These are phyloP conservation scores for Argyrosomus japonicus DNA, from an alignment of 2,113 vertebrate species.

Conservation along the genomic window DNA sequence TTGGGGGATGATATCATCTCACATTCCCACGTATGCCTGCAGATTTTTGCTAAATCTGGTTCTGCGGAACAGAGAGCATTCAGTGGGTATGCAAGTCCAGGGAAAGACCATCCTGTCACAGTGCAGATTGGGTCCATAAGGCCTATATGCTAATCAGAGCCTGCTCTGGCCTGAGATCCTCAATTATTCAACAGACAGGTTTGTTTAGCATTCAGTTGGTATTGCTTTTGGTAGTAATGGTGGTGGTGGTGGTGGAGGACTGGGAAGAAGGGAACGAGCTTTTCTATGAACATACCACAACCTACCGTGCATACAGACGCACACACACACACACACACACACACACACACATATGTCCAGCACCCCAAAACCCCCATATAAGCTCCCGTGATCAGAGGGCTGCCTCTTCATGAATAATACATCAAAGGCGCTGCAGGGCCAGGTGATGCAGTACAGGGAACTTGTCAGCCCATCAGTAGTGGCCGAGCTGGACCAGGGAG, in stretches of 20 bases:
- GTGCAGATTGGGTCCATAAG: slow-evolving; percentile 83
- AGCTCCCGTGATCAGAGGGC: slow-evolving; percentile 72
- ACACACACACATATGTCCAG: slow-evolving; percentile 1
- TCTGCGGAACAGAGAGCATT: slow-evolving; percentile 17
- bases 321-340: slow-evolving; percentile 1
- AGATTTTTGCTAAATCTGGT: slow-evolving; percentile 15
- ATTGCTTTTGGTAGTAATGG: slow-evolving; percentile 76
- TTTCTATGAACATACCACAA: slow-evolving; percentile 41
- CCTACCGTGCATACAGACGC: slow-evolving; percentile 7
- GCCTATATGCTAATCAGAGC: slow-evolving; percentile 81
- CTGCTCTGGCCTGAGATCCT: slow-evolving; percentile 75
- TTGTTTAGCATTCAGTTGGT: slow-evolving; percentile 85
- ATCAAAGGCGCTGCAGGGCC: slow-evolving; percentile 80
- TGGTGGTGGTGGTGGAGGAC: slow-evolving; percentile 53
- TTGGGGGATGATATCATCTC: not conserved
- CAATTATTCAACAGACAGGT: slow-evolving; percentile 85
- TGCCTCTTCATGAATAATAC: slow-evolving; percentile 80
- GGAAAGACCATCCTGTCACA: slow-evolving; percentile 59
- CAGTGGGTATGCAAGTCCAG: slow-evolving; percentile 28
- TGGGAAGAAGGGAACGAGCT: slow-evolving; percentile 60
- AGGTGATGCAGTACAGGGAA: slow-evolving; percentile 78
- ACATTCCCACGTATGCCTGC: not conserved
- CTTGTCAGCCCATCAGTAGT: slow-evolving; percentile 77
- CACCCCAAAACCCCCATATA: slow-evolving; percentile 63
- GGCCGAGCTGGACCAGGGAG: slow-evolving; percentile 58